Percentiles rank a stretch among this genome's conserved stretches.
These are phyloP conservation scores for Passer montanus DNA, from an alignment of 2,113 vertebrate species.

Conservation along the genomic window DNA sequence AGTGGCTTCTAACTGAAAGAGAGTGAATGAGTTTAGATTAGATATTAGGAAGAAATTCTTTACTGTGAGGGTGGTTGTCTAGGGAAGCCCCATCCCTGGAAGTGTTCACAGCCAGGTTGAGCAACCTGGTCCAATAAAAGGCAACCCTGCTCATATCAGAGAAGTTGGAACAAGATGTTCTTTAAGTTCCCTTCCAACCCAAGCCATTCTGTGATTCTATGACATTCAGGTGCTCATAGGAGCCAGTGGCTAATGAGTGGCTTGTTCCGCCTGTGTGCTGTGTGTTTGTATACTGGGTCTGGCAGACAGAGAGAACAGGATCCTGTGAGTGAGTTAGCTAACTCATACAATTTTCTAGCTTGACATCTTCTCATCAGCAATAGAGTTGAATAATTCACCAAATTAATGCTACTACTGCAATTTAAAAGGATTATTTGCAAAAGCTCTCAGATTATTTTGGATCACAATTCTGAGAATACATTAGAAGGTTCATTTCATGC, in stretches of 20 bases:
- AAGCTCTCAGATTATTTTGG: background rate
- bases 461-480: background rate
- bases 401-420: background rate
- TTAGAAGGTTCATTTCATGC: background rate
- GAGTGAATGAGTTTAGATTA: background rate
- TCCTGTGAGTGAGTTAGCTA: background rate
- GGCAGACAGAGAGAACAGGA: background rate
- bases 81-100: background rate
- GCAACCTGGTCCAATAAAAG: background rate
- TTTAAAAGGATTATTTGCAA: slow-evolving; percentile 42
- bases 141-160: background rate
- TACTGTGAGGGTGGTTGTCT: background rate
- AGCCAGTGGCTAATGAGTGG: background rate
- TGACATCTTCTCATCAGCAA: background rate
- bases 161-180: background rate
- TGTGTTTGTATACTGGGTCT: background rate
- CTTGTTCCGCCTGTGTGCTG: background rate
- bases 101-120: background rate
- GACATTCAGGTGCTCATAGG: background rate
- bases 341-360: background rate
- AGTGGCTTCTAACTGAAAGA: background rate
- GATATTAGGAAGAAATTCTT: background rate
- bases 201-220: background rate
- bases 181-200: background rate
- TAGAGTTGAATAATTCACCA: background rate